phyloP scores from a whole-genome alignment of 2,888 invertebrate species.

The Dolichopus griseipennis region DNA sequence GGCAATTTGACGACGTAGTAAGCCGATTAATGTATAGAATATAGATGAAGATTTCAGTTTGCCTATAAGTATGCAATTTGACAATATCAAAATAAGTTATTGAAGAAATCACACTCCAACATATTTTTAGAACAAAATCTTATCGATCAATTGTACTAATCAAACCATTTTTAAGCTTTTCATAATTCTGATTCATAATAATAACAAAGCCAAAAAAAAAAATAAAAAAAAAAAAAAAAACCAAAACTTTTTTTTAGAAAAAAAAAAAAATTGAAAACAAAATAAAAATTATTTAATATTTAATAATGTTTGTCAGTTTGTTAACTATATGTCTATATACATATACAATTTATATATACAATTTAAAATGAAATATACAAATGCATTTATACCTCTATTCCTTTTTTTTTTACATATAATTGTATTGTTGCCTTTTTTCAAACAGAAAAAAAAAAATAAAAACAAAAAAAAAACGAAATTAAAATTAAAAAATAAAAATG shows the following conservation, averaged over 20 bases:
- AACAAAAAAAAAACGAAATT: too few species aligned
- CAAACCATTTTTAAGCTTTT: neutral
- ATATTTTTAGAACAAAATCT: too few species aligned
- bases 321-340: neutral
- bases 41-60: too few species aligned
- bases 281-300: slow-evolving; percentile 6
- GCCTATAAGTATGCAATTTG: too few species aligned
- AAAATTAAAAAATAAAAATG: neutral
- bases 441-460: neutral
- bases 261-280: neutral
- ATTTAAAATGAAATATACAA: neutral
- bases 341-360: neutral
- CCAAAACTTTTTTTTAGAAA: neutral
- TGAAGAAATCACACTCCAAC: too few species aligned
- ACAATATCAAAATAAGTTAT: too few species aligned
- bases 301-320: slow-evolving; percentile 4
- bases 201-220: neutral
- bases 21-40: too few species aligned
- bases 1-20: too few species aligned
- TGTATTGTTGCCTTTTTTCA: slow-evolving; percentile 5
- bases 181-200: neutral
- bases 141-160: neutral
- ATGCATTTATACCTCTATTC: neutral
- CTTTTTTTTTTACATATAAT: neutral
- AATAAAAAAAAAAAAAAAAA: neutral